Base-by-base conservation (phyloP, 2,888 invertebrate species). In the Cerceris rybyensis region DNA sequence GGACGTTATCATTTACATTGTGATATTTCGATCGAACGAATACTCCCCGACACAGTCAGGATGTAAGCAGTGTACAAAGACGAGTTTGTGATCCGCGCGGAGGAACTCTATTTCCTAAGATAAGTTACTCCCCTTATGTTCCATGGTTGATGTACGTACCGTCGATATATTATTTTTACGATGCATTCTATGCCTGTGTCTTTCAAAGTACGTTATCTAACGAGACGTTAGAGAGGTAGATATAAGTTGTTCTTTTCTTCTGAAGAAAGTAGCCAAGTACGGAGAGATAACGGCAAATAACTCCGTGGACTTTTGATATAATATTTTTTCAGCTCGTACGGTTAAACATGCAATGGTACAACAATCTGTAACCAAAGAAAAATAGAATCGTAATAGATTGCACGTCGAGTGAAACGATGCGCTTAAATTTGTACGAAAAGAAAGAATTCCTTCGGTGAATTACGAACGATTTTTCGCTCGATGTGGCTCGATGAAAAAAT, bases 11-110 rank as follows among this genome's bases (percentile, higher is more conserved):
- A 71, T 77, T 85, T 82, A 64, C 65, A 82, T 87, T 88, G 88
- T 86, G 88, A 88, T 89, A 89, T 82, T 85, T 80, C 75, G 83
- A 86, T 86, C 78, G 80, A 85, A 85, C 28, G 74, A 83, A 59
- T 49, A 55, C 52, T 76, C 69, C 49, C 52, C 39, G 42, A 70
- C 28, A 71, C 16, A n/a, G 66, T 58, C 70, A 50, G 70, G 54
- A 54, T 50, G 63, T 68, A 69, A 70, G 55, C 59, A 71, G 65
- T 76, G 69, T 81, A 67, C 69, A 80, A 69, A 75, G 50, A 66
- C 50, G 66, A 74, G 67, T 74, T 72, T 14, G 54, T 58, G 11
- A 52, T 52, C 55, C 43, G 46, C 52, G 61, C 13, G 50, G 61
- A 39, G 59, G 49, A 46, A 9, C 46, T 11, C 59, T 59, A 49